A percentile compares a stretch with the other conserved stretches of the same genome.
Conservation (phyloP, 1,140 invertebrate genomes). For the Eumaeus atala region DNA sequence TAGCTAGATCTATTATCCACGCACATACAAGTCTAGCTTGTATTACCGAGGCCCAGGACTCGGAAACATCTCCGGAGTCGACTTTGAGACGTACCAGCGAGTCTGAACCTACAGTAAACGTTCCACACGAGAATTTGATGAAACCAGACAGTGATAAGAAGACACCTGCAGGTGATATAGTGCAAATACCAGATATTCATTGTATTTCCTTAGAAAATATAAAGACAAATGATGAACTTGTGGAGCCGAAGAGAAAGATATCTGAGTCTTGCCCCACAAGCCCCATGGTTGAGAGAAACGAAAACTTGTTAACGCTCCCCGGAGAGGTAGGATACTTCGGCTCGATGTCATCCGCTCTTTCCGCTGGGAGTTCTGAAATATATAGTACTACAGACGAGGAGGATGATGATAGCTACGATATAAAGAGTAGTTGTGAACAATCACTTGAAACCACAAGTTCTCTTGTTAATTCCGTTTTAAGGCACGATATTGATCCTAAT, state of each 20-base stretch:
- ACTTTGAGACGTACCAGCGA: conserved; percentile 62
- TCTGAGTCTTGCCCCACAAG: conserved; percentile 67
- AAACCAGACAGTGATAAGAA: conserved; percentile 15
- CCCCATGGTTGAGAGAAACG: conserved; percentile 48
- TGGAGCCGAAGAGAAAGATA: conserved; percentile 38
- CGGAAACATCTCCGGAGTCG: conserved; percentile 58
- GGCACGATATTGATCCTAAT: conserved; percentile 46
- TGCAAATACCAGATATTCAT: conserved; percentile 48
- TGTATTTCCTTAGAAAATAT: conserved; percentile 59
- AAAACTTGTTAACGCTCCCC: conserved; percentile 61
- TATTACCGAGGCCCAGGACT: conserved; percentile 75
- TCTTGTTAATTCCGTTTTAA: conserved; percentile 72
- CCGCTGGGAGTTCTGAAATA: conserved; percentile 64
- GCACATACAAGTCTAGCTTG: conserved; percentile 77
- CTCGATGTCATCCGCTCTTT: conserved; percentile 60
- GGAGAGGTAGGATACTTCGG: conserved; percentile 53
- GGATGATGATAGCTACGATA: conserved; percentile 67
- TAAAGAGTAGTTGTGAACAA: conserved; percentile 46
- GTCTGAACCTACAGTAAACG: conserved; percentile 48
- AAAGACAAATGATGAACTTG: conserved; percentile 29
- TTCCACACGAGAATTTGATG: conserved; percentile 37
- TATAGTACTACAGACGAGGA: conserved; percentile 67
- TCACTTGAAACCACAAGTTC: conserved; percentile 73
- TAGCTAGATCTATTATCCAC: conserved; percentile 78
- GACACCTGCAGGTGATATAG: conserved; percentile 19